Evolutionary conservation across 1,140 invertebrate genomes (phyloP).

Genomic region (Drosophila tani): DNA sequence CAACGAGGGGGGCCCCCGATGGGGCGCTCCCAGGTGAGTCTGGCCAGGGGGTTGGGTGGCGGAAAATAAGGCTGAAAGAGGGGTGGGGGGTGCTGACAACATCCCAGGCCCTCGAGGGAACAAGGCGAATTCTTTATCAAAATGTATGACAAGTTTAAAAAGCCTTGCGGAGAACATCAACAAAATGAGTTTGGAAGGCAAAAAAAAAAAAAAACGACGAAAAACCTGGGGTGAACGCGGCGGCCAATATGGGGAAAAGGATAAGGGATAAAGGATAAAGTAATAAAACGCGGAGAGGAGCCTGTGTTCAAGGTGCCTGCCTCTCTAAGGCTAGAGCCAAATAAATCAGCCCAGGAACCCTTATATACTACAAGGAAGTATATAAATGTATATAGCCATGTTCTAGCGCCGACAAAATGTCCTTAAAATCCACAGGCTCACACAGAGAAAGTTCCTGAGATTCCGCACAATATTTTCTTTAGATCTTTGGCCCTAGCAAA

Average conservation of each 20-base stretch:
- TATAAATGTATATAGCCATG: background rate
- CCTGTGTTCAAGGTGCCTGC: conserved; percentile 9
- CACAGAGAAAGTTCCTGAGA: conserved; percentile 13
- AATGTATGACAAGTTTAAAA: conserved; percentile 78
- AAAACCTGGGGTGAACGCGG: conserved; percentile 4
- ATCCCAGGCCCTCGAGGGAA: conserved; percentile 53
- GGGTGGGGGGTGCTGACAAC: conserved; percentile 50
- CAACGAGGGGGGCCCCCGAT: background rate
- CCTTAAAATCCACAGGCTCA: conserved; percentile 5
- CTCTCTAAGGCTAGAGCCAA: conserved; percentile 13
- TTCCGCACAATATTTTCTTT: conserved; percentile 12
- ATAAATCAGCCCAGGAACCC: conserved; percentile 28
- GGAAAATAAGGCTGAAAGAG: conserved; percentile 3
- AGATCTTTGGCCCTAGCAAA: conserved; percentile 1
- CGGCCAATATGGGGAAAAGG: conserved; percentile 37
- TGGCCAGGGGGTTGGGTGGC: background rate
- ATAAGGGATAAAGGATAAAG: conserved; percentile 39
- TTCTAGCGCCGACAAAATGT: background rate
- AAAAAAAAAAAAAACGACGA: background rate
- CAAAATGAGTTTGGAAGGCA: conserved; percentile 28
- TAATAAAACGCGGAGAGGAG: conserved; percentile 29
- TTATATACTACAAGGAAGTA: background rate
- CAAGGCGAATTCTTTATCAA: conserved; percentile 66
- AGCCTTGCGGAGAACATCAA: conserved; percentile 64
- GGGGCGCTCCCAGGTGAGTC: conserved; percentile 14